phyloP scores from a whole-genome alignment of 1,140 invertebrate species.

The Drosophila chauvacae region DNA sequence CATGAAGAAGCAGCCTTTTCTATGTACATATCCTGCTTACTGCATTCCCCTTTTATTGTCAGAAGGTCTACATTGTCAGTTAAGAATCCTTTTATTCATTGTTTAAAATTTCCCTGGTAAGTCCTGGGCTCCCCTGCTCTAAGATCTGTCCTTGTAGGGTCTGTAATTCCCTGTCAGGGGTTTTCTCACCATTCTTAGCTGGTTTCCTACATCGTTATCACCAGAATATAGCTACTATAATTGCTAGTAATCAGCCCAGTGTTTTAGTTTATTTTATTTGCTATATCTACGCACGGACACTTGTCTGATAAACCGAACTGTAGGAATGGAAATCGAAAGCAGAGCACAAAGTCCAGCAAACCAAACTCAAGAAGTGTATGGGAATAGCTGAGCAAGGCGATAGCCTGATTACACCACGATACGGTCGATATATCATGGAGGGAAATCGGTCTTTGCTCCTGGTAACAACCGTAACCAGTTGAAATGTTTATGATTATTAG shows the following conservation, averaged over 20 bases:
- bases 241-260: constrained; percentile 24
- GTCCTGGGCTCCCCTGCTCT: background rate
- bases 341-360: constrained; percentile 52
- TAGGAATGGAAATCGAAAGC: constrained; percentile 10
- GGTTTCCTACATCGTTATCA: background rate
- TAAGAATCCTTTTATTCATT: background rate
- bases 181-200: constrained; percentile 12
- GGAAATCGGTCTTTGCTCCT: constrained; percentile 33
- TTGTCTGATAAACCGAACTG: constrained; percentile 21
- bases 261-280: constrained; percentile 9
- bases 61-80: background rate
- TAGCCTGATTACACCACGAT: constrained; percentile 38
- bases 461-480: constrained; percentile 31
- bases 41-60: background rate
- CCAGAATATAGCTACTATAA: constrained; percentile 4
- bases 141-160: background rate
- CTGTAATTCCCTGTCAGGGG: no score
- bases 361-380: constrained; percentile 27
- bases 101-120: background rate
- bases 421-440: constrained; percentile 38
- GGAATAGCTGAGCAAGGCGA: constrained; percentile 25
- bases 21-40: background rate
- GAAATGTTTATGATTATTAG: constrained; percentile 51
- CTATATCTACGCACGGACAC: constrained; percentile 23
- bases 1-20: no score